Evolutionary conservation across 1,140 invertebrate species (phyloP).

Genomic region (Pomacea maculata): DNA sequence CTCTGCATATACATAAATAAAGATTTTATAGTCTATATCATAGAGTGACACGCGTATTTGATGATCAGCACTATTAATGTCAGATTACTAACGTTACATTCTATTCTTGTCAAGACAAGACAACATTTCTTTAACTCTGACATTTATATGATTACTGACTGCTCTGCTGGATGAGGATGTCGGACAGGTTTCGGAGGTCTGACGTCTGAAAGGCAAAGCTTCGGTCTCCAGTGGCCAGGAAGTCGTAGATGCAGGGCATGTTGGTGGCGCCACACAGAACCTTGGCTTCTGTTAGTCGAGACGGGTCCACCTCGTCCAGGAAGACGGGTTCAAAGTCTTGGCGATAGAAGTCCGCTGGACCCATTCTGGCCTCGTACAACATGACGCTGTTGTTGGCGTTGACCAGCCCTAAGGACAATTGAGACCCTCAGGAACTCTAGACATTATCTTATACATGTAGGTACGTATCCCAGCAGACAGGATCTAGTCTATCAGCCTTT

Average conservation of each 20-base stretch:
- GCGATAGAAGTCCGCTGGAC: conserved; percentile 24
- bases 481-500: too few species aligned
- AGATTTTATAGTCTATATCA: too few species aligned
- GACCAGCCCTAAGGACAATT: conserved; percentile 19
- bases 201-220: conserved; percentile 29
- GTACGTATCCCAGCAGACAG: too few species aligned
- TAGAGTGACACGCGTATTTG: too few species aligned
- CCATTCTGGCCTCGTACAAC: conserved; percentile 21
- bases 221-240: conserved; percentile 33
- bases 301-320: conserved; percentile 29
- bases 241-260: conserved; percentile 36
- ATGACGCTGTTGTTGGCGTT: conserved; percentile 28
- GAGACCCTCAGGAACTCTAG: too few species aligned
- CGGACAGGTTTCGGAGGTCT: not conserved
- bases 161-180: not conserved
- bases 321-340: conserved; percentile 34
- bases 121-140: too few species aligned
- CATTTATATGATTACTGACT: not conserved
- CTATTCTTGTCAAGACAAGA: too few species aligned
- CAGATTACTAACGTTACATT: too few species aligned
- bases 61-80: too few species aligned
- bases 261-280: conserved; percentile 28
- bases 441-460: too few species aligned
- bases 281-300: conserved; percentile 11
- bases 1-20: too few species aligned